Evolutionary conservation across 2,113 vertebrate genomes (phyloP), one percentile per base, ranked within the genome.

Genomic region (Apistogramma diplotaenia): DNA sequence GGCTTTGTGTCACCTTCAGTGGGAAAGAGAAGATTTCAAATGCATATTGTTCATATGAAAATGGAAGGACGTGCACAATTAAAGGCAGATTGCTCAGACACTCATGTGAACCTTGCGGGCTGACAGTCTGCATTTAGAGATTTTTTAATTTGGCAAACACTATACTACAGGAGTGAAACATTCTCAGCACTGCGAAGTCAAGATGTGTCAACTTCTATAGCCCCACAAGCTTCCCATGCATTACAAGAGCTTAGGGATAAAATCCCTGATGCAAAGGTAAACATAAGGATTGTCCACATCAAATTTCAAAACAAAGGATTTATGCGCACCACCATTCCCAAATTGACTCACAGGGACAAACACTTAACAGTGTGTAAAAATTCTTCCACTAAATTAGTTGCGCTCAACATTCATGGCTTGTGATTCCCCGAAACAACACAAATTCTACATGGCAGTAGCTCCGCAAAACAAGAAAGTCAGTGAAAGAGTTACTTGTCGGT

Each of bases 1-100:
- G 93, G 94, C 83, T 89, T 94, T 60, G 91, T 70, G 82, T 90
- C 76, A 81, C 93, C 95, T 96, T 15, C 7, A 46, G 76, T 29
- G 12, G 1, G 23, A 73, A 2, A 13, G n/a, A 46, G 51, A 72
- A 23, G 23, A 15, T 8, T 27, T 74, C 15, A 76, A 11, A 3
- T 75, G 13, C 21, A 71, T 43, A 51, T n/a, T 5, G 49, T 25
- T n/a, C 37, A 29, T 18, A 6, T 3, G 1, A 54, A 76, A 9
- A 19, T 4, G 5, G 16, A 70, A 29, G 40, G 29, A 70, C 27
- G 40, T 49, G 12, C 29, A 53, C 11, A 8, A 23, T 40, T 37
- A 57, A 8, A 4, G 18, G 18, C 15, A 53, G 29, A 15, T 73
- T 62, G 16, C 29, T 61, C 31, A 71, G 40, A 58, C 21, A 40